Evolutionary conservation across 2,797 vertebrate genomes (phyloP), one percentile per base, ranked within the genome.

Genomic region (Momotus momota): DNA sequence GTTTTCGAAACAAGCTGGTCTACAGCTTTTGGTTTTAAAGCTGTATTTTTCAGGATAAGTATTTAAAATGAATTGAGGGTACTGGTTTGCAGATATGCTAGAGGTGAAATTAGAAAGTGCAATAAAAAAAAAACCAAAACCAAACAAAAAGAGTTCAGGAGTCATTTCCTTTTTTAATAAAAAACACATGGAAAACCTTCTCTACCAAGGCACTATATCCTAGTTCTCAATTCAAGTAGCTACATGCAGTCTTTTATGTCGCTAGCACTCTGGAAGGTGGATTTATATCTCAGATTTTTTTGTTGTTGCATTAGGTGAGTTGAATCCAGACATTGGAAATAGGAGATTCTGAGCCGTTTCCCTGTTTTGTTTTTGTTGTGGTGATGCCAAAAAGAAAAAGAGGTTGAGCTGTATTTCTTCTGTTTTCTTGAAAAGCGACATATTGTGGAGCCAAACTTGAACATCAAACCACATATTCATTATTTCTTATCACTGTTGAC

Each of bases 11-110:
- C 17, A 60, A 48, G 23, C 41, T 74, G 17, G 2, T 67, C 46
- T n/a, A 35, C 31, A 84, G 21, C n/a, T 85, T 74, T 88, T 79
- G 43, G 31, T 95, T 96, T 81, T 81, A 54, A 88, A 94, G 54
- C 31, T 78, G 12, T 78, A 12, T 58, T 78, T 94, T 55, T 88
- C 78, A 46, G 49, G 54, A 26, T 38, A 33, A 40, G 10, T 46
- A 5, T 6, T 58, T 29, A 54, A 67, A 82, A 58, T 51, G 26
- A 35, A 54, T 65, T 64, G 43, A 82, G 29, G 20, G 26, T 72
- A 75, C n/a, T 46, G 51, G 21, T 73, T 89, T 89, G 55, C 27
- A 48, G 25, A 65, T 73, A 38, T 1, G 2, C 41, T 75, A 17
- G 41, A 84, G 38, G 33, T 86, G 5, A 88, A 77, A 78, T 83